These are phyloP conservation scores for Brevipalpus yothersi DNA, from an alignment of 1,140 invertebrate genomes.

Conservation along the genomic window DNA sequence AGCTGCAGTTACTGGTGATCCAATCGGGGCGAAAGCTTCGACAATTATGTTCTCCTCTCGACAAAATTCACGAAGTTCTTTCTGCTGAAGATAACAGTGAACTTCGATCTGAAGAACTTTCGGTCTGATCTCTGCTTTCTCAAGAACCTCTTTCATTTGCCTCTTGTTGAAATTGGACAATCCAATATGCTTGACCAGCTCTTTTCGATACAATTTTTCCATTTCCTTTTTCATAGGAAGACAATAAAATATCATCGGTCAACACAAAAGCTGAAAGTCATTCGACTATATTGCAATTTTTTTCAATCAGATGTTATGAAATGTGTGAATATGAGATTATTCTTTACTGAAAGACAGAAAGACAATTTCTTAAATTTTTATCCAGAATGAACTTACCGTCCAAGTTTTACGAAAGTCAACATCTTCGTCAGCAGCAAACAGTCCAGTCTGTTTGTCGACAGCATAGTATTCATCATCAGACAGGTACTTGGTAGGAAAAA, in stretches of 20 bases:
- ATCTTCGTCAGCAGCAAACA: background rate
- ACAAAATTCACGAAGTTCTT: conserved; percentile 16
- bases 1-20: background rate
- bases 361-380: too few relatives aligned
- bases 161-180: conserved; percentile 65
- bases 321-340: too few relatives aligned
- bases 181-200: conserved; percentile 47
- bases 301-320: too few relatives aligned
- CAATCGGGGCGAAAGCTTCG: conserved; percentile 20
- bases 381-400: background rate
- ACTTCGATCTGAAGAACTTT: conserved; percentile 13
- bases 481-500: background rate
- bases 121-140: conserved; percentile 3
- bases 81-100: conserved; percentile 17
- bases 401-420: background rate
- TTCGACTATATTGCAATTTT: too few relatives aligned
- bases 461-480: background rate
- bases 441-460: background rate
- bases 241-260: too few relatives aligned
- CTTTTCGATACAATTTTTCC: conserved; percentile 22
- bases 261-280: too few relatives aligned
- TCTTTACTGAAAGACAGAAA: too few relatives aligned
- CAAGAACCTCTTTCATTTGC: conserved; percentile 41
- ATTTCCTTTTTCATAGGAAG: background rate
- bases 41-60: conserved; percentile 15